These are phyloP conservation scores for Temnothorax nylanderi DNA, from an alignment of 1,140 invertebrate genomes.

Conservation along the genomic window DNA sequence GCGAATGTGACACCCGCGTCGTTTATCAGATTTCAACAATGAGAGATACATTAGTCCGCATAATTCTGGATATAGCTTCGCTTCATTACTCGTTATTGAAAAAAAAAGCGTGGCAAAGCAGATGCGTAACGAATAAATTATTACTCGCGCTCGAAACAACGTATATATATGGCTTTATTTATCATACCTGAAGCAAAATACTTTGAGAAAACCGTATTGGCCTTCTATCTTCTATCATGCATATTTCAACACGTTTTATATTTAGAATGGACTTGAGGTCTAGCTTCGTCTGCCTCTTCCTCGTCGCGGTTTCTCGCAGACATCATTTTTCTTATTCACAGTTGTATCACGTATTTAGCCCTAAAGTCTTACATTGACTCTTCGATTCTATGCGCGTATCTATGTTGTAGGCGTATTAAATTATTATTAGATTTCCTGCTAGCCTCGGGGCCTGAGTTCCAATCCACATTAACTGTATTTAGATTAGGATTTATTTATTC, in stretches of 20 bases:
- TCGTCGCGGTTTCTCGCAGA: background rate
- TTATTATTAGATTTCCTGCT: background rate
- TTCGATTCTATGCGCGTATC: background rate
- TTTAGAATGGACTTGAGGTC: background rate
- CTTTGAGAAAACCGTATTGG: background rate
- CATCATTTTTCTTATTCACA: background rate
- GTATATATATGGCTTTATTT: background rate
- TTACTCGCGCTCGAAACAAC: background rate
- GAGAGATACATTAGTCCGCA: background rate
- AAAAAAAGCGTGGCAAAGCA: background rate
- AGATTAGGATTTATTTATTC: background rate
- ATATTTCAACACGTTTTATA: constrained; percentile 1
- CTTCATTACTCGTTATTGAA: background rate
- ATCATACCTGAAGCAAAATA: background rate
- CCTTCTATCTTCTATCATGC: background rate
- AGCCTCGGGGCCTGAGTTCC: background rate
- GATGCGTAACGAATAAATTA: background rate
- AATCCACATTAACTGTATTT: background rate
- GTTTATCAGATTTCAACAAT: background rate
- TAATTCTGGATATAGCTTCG: background rate
- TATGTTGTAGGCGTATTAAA: background rate
- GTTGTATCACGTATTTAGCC: background rate
- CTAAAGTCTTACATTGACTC: background rate
- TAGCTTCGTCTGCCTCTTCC: background rate
- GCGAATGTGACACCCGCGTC: background rate